Conservation (phyloP, 2,888 invertebrate species). For the Marasmarcha lunaedactyla region DNA sequence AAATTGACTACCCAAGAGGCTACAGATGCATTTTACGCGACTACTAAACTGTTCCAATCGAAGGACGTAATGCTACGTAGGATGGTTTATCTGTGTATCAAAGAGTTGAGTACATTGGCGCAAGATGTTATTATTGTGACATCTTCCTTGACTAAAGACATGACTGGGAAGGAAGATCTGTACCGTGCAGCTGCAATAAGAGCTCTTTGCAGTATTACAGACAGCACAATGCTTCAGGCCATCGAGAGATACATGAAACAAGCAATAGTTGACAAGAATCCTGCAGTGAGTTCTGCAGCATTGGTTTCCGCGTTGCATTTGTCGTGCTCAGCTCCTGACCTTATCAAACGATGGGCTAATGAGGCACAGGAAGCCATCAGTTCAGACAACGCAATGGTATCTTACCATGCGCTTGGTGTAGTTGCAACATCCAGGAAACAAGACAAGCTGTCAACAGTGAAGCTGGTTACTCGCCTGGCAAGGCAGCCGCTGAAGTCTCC, state of each 20-base stretch:
- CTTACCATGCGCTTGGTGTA: slow-evolving; percentile 97
- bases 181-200: slow-evolving; percentile 95
- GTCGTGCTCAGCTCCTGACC: slow-evolving; percentile 84
- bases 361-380: slow-evolving; percentile 88
- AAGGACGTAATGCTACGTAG: slow-evolving; percentile 94
- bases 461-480: slow-evolving; percentile 91
- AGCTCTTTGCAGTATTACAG: slow-evolving; percentile 97
- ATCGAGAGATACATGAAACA: slow-evolving; percentile 99
- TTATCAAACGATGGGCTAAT: slow-evolving; percentile 98
- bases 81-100: slow-evolving; percentile 96
- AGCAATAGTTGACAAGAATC: slow-evolving; percentile 97
- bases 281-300: slow-evolving; percentile 96
- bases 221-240: slow-evolving; percentile 93
- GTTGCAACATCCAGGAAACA: slow-evolving; percentile 93
- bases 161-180: slow-evolving; percentile 94
- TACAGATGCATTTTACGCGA: slow-evolving; percentile 98
- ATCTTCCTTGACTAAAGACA: slow-evolving; percentile 95
- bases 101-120: slow-evolving; percentile 93
- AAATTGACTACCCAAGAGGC: slow-evolving; percentile 93
- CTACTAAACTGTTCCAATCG: slow-evolving; percentile 98
- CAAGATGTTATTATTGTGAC: slow-evolving; percentile 99
- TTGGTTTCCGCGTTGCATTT: slow-evolving; percentile 92
- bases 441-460: slow-evolving; percentile 96
- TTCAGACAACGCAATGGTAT: slow-evolving; percentile 84
- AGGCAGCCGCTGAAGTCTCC: slow-evolving; percentile 90